These are phyloP conservation scores for Pedetes capensis DNA, from an alignment of 2,113 vertebrate genomes.

Conservation along the genomic window DNA sequence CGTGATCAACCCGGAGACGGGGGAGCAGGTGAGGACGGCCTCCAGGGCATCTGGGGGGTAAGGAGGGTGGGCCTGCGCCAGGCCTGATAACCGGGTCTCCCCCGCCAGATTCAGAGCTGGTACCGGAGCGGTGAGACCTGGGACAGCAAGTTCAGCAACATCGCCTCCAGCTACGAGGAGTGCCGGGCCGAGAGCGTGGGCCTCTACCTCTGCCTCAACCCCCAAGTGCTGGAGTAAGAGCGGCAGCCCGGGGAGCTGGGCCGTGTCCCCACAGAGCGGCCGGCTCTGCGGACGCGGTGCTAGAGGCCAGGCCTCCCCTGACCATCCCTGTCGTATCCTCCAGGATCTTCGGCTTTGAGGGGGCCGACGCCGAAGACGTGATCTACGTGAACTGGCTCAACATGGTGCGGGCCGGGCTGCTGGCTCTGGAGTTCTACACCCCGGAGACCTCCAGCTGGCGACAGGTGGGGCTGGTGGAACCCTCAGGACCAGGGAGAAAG, in stretches of 20 bases:
- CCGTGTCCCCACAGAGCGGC: not conserved
- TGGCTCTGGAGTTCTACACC: conserved; percentile 93
- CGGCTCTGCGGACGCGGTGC: not conserved
- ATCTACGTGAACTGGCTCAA: conserved; percentile 94
- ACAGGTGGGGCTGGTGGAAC: conserved; percentile 83
- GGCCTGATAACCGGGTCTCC: not conserved
- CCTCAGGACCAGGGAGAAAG: not conserved
- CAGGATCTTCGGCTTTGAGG: conserved; percentile 92
- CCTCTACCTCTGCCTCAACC: conserved; percentile 91
- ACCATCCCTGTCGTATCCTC: not conserved
- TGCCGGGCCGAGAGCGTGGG: conserved; percentile 94
- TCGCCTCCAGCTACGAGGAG: conserved; percentile 93
- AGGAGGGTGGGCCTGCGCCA: not conserved
- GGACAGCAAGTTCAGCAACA: conserved; percentile 95
- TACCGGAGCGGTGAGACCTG: conserved; percentile 92
- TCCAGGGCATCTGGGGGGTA: fast-evolving
- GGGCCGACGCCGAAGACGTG: conserved; percentile 87
- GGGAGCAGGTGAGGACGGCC: conserved; percentile 84
- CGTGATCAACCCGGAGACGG: conserved; percentile 90
- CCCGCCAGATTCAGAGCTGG: conserved; percentile 90
- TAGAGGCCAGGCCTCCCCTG: not conserved
- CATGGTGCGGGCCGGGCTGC: conserved; percentile 91
- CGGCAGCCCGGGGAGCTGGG: not conserved
- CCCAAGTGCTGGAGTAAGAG: conserved; percentile 83
- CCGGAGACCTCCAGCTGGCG: conserved; percentile 90